phyloP scores from a whole-genome alignment of 2,888 invertebrate genomes.

The Callinectes sapidus region DNA sequence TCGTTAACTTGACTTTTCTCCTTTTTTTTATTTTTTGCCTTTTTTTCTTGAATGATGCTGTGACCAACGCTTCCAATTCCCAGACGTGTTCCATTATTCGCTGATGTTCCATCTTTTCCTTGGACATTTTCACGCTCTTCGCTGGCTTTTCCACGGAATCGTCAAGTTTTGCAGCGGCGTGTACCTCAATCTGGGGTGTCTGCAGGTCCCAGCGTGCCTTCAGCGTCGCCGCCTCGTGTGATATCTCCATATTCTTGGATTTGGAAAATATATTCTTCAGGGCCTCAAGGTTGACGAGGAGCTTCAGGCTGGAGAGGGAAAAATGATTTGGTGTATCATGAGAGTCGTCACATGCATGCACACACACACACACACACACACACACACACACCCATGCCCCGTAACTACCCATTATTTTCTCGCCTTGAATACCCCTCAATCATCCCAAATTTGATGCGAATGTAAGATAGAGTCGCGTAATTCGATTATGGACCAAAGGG shows the following conservation, averaged over 20 bases:
- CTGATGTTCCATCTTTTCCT: background rate
- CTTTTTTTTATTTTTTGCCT: background rate
- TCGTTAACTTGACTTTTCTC: too few species aligned
- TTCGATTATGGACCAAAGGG: conserved; percentile 34
- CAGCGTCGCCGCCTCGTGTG: background rate
- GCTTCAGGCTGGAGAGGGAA: background rate
- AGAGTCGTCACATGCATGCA: background rate
- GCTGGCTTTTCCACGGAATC: background rate
- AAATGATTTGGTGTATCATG: background rate
- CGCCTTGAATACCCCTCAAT: conserved; percentile 22
- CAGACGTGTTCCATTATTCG: background rate
- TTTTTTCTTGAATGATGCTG: background rate
- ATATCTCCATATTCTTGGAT: background rate
- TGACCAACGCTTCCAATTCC: too few species aligned
- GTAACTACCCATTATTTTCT: conserved; percentile 33
- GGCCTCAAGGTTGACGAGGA: background rate
- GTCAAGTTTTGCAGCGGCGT: background rate
- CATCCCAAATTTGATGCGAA: conserved; percentile 36
- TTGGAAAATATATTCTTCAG: background rate
- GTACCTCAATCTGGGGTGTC: background rate
- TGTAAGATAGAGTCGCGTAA: conserved; percentile 34
- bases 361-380: background rate
- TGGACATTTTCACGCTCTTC: background rate
- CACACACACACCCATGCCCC: background rate
- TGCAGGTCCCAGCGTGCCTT: background rate